phyloP scores from a whole-genome alignment of 1,140 invertebrate species.

The Copidosoma floridanum region DNA sequence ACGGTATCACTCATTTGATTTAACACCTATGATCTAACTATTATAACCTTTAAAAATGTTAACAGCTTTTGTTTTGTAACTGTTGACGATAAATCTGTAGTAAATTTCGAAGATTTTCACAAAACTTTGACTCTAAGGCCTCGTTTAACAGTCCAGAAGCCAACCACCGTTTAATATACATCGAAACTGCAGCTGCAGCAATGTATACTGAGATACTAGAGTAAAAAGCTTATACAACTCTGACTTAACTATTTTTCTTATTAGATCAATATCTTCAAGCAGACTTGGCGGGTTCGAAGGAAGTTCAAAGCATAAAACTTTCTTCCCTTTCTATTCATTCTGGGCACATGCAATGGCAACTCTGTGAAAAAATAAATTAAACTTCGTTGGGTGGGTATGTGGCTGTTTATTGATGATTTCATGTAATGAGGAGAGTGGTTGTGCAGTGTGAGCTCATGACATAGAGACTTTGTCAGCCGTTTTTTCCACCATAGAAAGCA shows the following conservation, averaged over 20 bases:
- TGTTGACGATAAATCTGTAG: not conserved
- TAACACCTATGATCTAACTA: constrained; percentile 14
- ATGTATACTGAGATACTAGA: not conserved
- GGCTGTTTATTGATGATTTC: too few species aligned
- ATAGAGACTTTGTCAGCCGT: constrained; percentile 7
- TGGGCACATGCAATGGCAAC: constrained; percentile 33
- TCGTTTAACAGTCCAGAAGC: constrained; percentile 21
- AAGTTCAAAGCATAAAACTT: constrained; percentile 47
- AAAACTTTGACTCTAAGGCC: constrained; percentile 21
- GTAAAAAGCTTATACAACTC: constrained; percentile 30
- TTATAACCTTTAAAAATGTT: constrained; percentile 26
- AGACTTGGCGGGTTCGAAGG: constrained; percentile 39
- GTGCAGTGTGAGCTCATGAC: too few species aligned
- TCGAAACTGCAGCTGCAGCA: not conserved
- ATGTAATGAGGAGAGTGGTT: too few species aligned
- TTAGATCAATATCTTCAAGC: constrained; percentile 37
- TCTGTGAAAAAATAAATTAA: constrained; percentile 47
- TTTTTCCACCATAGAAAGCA: constrained; percentile 21
- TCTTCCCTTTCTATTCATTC: constrained; percentile 36
- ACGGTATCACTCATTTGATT: constrained; percentile 26
- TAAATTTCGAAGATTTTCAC: constrained; percentile 23
- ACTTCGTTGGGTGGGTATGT: constrained; percentile 33
- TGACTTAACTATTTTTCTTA: constrained; percentile 47
- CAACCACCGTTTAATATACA: constrained; percentile 29
- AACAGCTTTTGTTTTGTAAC: constrained; percentile 3